Conservation (phyloP, 2,797 vertebrate genomes). For the Tenualosa thibaudeaui region DNA sequence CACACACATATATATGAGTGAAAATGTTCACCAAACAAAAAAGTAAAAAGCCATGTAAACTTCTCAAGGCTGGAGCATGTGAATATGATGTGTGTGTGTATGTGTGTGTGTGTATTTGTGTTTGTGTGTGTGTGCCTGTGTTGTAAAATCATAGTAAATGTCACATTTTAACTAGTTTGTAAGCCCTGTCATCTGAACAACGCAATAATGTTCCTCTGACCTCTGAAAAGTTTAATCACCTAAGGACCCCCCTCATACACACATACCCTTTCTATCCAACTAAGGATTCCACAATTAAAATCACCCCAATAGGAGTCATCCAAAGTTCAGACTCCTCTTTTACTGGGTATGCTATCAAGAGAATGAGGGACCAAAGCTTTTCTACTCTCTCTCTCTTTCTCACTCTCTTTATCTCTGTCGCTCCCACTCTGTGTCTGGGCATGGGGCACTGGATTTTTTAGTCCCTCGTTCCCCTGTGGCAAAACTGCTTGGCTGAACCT, state of each 20-base stretch:
- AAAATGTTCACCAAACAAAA: no score
- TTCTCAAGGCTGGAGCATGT: no score
- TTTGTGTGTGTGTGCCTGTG: background rate
- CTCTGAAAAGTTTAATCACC: no score
- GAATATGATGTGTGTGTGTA: no score
- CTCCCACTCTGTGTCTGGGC: conserved; percentile 23
- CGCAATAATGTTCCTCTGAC: no score
- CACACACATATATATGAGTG: no score
- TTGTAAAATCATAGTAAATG: no score
- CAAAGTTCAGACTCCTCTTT: background rate
- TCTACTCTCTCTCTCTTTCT: background rate
- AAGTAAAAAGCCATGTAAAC: no score
- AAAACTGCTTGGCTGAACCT: conserved; percentile 63
- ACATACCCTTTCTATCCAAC: no score
- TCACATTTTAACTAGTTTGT: no score
- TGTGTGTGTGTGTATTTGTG: background rate
- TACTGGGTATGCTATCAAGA: background rate
- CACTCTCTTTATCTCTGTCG: conserved; percentile 35
- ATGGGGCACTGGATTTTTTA: conserved; percentile 57
- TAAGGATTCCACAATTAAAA: background rate
- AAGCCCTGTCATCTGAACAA: no score
- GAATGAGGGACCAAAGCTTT: background rate
- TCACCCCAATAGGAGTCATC: background rate
- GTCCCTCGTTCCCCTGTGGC: conserved; percentile 62
- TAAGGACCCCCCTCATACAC: no score